A percentile compares a stretch with the other conserved stretches of the same genome.
Conservation (phyloP, 1,140 invertebrate species). For the Protaetia brevitarsis region DNA sequence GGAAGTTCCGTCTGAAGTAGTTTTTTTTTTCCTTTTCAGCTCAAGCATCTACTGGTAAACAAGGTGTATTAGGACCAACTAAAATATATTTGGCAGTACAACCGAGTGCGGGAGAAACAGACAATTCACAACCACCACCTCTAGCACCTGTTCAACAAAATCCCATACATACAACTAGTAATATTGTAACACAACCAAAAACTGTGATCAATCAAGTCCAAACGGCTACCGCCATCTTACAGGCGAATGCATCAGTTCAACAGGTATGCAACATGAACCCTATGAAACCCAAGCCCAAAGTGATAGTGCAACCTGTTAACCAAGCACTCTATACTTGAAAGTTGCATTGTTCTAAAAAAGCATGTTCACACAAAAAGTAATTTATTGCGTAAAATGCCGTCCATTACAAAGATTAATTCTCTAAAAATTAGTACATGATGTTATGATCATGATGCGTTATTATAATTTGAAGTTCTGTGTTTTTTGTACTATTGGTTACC, state of each 20-base stretch:
- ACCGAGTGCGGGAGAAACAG: constrained; percentile 47
- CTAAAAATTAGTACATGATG: background rate
- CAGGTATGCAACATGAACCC: constrained; percentile 45
- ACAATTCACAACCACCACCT: constrained; percentile 51
- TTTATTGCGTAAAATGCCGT: background rate
- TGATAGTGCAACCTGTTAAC: constrained; percentile 38
- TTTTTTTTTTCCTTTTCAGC: constrained; percentile 50
- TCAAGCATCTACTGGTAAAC: constrained; percentile 76
- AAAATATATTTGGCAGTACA: constrained; percentile 83
- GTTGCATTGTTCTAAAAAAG: constrained; percentile 49
- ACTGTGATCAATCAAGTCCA: constrained; percentile 24
- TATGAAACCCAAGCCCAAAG: constrained; percentile 34
- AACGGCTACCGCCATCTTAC: constrained; percentile 26
- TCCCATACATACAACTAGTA: constrained; percentile 19
- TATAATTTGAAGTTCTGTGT: constrained; percentile 18
- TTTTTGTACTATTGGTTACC: background rate
- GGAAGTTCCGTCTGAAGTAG: background rate
- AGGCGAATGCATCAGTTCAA: constrained; percentile 32
- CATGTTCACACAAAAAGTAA: background rate
- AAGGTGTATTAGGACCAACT: constrained; percentile 76
- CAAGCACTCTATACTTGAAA: constrained; percentile 31
- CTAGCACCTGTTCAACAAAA: constrained; percentile 51
- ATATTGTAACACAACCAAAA: constrained; percentile 21
- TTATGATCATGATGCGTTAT: background rate
- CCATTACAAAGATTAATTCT: background rate